Conservation (phyloP, 2,888 invertebrate species). For the Pollenia angustigena region DNA sequence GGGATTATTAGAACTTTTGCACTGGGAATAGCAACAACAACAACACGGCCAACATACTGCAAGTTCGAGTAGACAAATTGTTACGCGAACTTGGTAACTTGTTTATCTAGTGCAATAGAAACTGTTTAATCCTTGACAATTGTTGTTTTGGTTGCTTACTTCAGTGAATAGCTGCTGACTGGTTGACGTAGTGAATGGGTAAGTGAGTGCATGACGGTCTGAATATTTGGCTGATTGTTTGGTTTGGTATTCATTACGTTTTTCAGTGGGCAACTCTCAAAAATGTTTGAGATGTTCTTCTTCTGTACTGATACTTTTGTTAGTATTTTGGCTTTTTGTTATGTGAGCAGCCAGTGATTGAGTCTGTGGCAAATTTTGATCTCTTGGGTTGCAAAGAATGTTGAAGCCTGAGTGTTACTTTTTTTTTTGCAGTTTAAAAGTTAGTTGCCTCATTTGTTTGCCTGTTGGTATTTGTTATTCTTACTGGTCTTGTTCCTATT, state of each 20-base stretch:
- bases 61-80: constrained; percentile 17
- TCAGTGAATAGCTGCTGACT: constrained; percentile 13
- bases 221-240: constrained; percentile 26
- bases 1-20: constrained; percentile 54
- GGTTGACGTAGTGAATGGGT: too few relatives aligned
- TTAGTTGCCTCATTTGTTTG: constrained; percentile 68
- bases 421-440: constrained; percentile 59
- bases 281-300: constrained; percentile 57
- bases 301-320: constrained; percentile 15
- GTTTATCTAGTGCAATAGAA: constrained; percentile 63
- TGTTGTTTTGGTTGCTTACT: constrained; percentile 40
- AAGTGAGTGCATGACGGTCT: not conserved
- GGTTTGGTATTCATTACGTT: constrained; percentile 57
- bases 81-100: constrained; percentile 39
- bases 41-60: constrained; percentile 16
- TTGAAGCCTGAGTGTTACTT: constrained; percentile 46
- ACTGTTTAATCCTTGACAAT: constrained; percentile 65
- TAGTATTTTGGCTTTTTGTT: not conserved
- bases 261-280: constrained; percentile 40
- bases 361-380: constrained; percentile 57
- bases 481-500: not conserved
- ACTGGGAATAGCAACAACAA: not conserved
- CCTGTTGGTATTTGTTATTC: constrained; percentile 51
- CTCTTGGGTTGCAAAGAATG: constrained; percentile 60
- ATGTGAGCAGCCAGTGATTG: constrained; percentile 21